Base-by-base conservation (phyloP, 2,888 invertebrate species). In the Craniophora ligustri region DNA sequence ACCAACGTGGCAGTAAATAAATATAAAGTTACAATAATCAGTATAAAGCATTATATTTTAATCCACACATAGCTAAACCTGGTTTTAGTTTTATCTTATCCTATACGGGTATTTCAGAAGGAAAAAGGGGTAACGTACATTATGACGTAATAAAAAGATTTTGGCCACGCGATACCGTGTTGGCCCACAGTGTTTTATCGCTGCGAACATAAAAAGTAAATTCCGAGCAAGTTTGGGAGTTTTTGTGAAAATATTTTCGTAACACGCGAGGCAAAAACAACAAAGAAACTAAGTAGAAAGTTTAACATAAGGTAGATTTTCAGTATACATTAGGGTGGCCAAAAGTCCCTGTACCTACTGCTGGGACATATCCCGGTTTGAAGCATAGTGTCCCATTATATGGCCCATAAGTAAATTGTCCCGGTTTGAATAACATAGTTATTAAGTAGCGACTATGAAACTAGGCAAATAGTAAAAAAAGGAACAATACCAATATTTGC, bases 171-270 rank as follows among this genome's bases (percentile, higher is more conserved):
- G 13, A 32, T 21, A 26, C n/a, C 11, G 0, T 38, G 10, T 34
- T 6, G 8, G 0, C 41, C 36, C 65, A 57, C 38, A 11, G 41
- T 50, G 58, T 8, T 35, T 13, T 35, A 42, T 15, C 35, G 56
- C 57, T 38, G 48, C 23, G 10, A 21, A 45, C 40, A 31, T 35
- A 39, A 39, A 61, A 39, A 61, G 39, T 41, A 38, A 19, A 31
- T 34, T 32, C 28, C 18, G 45, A 56, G 50, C 40, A 34, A 36
- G 60, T 50, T 50, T 26, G 49, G 62, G 32, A 32, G 15, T 50
- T 65, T 45, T 65, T 61, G 39, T 61, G 49, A 38, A 56, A 41
- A 62, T 50, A 49, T 36, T 49, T 40, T 41, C 30, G n/a, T 45
- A 34, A 11, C 62, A 65, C 41, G 40, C 50, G n/a, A n/a, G n/a